Evolutionary conservation across 2,113 vertebrate species (phyloP), one percentile per base, ranked within the genome.

Genomic region (Ascaphus truei): DNA sequence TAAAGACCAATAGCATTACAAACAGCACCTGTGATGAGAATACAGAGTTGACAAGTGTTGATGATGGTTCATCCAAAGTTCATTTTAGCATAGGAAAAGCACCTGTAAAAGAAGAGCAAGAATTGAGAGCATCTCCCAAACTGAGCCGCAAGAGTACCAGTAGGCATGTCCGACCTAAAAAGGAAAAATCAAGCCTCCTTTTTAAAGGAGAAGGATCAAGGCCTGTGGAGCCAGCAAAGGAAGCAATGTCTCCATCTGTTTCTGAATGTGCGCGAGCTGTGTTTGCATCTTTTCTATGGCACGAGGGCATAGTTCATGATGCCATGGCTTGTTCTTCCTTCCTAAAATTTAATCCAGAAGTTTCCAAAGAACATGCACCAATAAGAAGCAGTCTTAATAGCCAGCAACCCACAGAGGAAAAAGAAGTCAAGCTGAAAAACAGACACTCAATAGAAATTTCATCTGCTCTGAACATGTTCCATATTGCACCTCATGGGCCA

Each of bases 321-420:
- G 97, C 97, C 36, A 99, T 99, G 97, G 97, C 97, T 34, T 99
- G 97, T 80, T 98, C 97, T 3, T 99, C 97, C 6, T 99, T 98
- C 81, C 83, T 99, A 37, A 99, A 99, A 76, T 99, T 99, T 76
- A 98, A 99, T 84, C 97, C 97, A 25, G 96, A 96, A 18, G 86
- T 98, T 41, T 96, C 94, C 75, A 99, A 99, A 88, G 96, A 98
- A 67, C 95, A 98, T 5, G 96, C 97, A 0, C 97, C 97, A 2
- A 95, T 98, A 76, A 89, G 97, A 71, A 97, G 78, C 78, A 98
- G 95, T 66, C 87, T 98, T 69, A 92, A 89, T 68, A 90, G 83
- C 62, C 93, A 93, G 20, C 95, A 94, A 29, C 92, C 92, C 6
- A 77, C 85, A 7, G 96, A 98, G 57, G 96, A 98, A 79, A 98